Base-by-base conservation (phyloP, 2,113 vertebrate species). In the Cephalopholis sonnerati region DNA sequence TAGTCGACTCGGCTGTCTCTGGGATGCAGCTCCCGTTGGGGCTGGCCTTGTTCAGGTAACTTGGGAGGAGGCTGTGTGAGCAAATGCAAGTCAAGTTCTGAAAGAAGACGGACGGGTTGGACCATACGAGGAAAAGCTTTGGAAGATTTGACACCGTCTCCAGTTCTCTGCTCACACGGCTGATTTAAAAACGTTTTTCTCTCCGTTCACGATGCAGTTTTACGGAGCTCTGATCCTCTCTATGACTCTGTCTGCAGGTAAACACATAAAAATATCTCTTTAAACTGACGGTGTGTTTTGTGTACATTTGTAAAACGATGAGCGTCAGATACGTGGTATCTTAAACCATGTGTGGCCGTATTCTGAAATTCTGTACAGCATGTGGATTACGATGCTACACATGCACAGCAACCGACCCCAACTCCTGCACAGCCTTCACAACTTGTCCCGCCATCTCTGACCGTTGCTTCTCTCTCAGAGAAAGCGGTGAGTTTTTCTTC, bases 351-450 rank as follows among this genome's bases (percentile, higher is more conserved):
- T 41, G 39, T 41, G 39, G 7, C 39, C 7, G 13, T 71, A 17
- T 20, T 84, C 12, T 78, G 24, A 83, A 57, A 84, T 20, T 83
- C 62, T 63, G 4, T 79, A 9, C 12, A 94, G 93, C 67, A 3
- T 71, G 54, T 69, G 92, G 82, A 82, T 58, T 94, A 48, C 88
- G 78, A 81, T 94, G 93, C 81, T 92, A 78, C 82, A 61, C 76
- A 9, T 93, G 91, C 62, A 74, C 55, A 32, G 32, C 54, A 0
- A 0, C 71, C 0, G 25, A 90, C 0, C 70, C 88, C 1, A 25
- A 41, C 22, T 87, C 88, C 70, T 92, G 93, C 82, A 89, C 36
- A 0, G 80, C 84, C 76, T 85, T 54, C 66, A 77, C n/a, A 72
- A 27, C 86, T 1, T 93, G 93, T 71, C 0, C 86, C 0, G 39